Conservation (phyloP, 2,888 invertebrate species). For the Rhamphomyia laevipes region DNA sequence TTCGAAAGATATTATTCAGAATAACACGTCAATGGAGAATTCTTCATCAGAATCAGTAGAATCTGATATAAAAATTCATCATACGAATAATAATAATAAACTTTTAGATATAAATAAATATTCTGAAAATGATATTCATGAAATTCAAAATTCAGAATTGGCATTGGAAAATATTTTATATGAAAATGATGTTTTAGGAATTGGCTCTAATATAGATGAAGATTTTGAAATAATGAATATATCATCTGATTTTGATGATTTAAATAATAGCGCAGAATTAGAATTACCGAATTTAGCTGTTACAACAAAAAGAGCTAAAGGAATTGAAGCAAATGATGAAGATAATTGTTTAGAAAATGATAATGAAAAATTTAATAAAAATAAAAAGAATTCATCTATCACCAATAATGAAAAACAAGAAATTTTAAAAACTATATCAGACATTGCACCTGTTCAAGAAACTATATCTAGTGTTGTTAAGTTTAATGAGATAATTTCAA, state of each 20-base stretch:
- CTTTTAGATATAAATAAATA: not conserved
- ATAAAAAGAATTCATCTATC: too few relatives aligned
- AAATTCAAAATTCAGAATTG: not conserved
- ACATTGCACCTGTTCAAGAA: too few relatives aligned
- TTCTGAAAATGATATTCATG: not conserved
- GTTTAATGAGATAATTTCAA: too few relatives aligned
- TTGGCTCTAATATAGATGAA: not conserved
- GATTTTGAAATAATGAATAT: not conserved
- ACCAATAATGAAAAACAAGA: too few relatives aligned
- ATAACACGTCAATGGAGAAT: not conserved
- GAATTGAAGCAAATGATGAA: too few relatives aligned
- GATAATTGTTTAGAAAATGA: too few relatives aligned
- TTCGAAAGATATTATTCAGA: too few relatives aligned
- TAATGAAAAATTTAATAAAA: too few relatives aligned
- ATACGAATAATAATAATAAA: slow-evolving; percentile 1
- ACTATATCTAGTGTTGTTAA: too few relatives aligned
- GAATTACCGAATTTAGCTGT: too few relatives aligned
- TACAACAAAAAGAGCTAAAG: too few relatives aligned
- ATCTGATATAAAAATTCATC: slow-evolving; percentile 6
- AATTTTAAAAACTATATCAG: too few relatives aligned
- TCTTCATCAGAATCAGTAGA: not conserved
- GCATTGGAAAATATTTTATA: not conserved
- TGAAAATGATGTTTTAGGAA: not conserved
- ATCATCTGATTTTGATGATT: not conserved
- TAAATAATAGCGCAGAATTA: not conserved